Evolutionary conservation across 2,113 vertebrate species (phyloP).

Genomic region (Nesoenas mayeri): DNA sequence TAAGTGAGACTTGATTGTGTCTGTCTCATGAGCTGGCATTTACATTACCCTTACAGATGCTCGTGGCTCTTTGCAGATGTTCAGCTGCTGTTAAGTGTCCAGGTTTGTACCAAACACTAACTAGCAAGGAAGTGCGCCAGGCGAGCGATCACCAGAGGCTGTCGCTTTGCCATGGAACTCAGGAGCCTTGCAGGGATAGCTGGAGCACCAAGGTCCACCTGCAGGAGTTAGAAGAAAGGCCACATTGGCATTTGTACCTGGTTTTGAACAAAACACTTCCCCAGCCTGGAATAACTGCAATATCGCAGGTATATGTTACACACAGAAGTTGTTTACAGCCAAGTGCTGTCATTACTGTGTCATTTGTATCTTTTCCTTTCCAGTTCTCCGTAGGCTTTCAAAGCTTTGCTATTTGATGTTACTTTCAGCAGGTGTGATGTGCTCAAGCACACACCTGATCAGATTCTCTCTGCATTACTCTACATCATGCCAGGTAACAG

Average conservation of each 20-base stretch:
- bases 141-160: conserved; percentile 85
- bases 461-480: not conserved
- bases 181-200: conserved; percentile 82
- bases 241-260: not conserved
- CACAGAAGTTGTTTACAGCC: not conserved
- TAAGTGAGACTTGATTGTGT: not conserved
- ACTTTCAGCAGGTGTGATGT: not conserved
- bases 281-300: not conserved
- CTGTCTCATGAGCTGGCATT: not conserved
- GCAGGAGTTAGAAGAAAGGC: conserved; percentile 28
- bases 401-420: not conserved
- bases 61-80: not conserved
- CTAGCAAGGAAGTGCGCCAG: conserved; percentile 80
- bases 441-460: not conserved
- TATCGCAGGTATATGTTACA: accelerated
- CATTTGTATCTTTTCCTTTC: not conserved
- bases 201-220: conserved; percentile 91
- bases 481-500: not conserved
- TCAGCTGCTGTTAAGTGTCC: not conserved
- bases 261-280: not conserved
- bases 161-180: conserved; percentile 78
- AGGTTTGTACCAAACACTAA: not conserved
- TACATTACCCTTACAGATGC: not conserved
- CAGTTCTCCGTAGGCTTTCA: not conserved
- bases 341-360: not conserved